Evolutionary conservation across 2,888 invertebrate species (phyloP), one percentile per base, ranked within the genome.

Genomic region (Athalia rosae): DNA sequence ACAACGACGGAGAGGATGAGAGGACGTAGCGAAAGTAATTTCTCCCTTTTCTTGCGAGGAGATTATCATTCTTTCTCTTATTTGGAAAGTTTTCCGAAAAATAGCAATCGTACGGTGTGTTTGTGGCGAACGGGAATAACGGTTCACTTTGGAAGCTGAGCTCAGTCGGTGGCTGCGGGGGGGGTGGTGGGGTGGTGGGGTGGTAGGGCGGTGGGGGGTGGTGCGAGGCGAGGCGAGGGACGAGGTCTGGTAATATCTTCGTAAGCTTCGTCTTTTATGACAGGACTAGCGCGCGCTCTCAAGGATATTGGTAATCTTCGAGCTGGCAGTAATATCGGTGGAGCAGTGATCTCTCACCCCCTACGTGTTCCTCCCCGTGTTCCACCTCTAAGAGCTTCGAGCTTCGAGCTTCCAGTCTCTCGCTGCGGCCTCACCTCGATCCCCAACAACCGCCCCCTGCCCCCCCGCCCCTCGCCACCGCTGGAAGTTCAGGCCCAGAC

Each of bases 301-400:
- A 89, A 89, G 87, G 89, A 89, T 89, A 89, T 89, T 89, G 89
- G 89, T 89, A 89, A 89, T 89, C 89, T 89, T 89, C 84, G 83
- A 82, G 85, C 87, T 85, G 84, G 87, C 84, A 86, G 88, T 88
- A 89, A 89, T 89, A 89, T 89, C 82, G 87, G 85, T 83, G 87
- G 85, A 87, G 89, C 88, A 87, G 87, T 89, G 88, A 89, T 89
- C 89, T 89, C 87, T 88, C 85, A 83, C 86, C 84, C 84, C 83
- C 78, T 80, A 80, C 80, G 64, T 77, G 69, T 76, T 74, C 78
- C 58, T 47, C 78, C 28, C 8, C 59, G 66, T 79, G 80, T 77
- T 78, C 78, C 76, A 79, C 79, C 77, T 28, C 28, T 28, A 2
- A 28, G 28, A 28, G 28, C 28, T 28, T 28, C 28, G 28, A 28